Evolutionary conservation across 2,113 vertebrate species (phyloP).

Genomic region (Malurus alboscapulatus): DNA sequence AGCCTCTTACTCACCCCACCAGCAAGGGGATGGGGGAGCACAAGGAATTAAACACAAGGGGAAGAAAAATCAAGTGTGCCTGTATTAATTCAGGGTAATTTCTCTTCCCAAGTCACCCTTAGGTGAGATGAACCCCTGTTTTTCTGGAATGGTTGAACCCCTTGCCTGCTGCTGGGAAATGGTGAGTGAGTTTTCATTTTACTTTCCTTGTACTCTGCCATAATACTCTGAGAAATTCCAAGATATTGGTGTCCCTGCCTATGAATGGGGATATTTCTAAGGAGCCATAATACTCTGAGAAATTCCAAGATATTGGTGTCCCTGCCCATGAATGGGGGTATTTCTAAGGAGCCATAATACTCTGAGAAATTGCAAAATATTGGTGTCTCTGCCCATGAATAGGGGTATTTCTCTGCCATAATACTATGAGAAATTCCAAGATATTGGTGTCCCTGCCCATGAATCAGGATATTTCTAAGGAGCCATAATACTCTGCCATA

Average conservation of each 20-base stretch:
- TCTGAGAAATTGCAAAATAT: neutral
- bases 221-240: no score
- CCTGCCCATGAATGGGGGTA: neutral
- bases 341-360: neutral
- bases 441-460: neutral
- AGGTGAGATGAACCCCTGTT: neutral
- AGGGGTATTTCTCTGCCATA: neutral
- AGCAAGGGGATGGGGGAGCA: fast-evolving
- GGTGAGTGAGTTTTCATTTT: neutral
- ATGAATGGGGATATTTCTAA: no score
- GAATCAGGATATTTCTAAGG: neutral
- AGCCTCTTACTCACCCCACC: neutral
- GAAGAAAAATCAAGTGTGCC: neutral
- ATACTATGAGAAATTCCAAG: neutral
- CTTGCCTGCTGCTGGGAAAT: neutral
- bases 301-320: neutral
- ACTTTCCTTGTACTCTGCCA: neutral
- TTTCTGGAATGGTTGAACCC: neutral
- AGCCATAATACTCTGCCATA: neutral
- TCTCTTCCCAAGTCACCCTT: neutral
- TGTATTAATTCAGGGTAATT: neutral
- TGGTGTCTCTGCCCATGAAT: neutral
- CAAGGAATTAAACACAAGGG: neutral
- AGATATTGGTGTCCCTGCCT: no score
- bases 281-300: neutral